Evolutionary conservation across 2,888 invertebrate genomes (phyloP).

Genomic region (Aleiodes leptofemur): DNA sequence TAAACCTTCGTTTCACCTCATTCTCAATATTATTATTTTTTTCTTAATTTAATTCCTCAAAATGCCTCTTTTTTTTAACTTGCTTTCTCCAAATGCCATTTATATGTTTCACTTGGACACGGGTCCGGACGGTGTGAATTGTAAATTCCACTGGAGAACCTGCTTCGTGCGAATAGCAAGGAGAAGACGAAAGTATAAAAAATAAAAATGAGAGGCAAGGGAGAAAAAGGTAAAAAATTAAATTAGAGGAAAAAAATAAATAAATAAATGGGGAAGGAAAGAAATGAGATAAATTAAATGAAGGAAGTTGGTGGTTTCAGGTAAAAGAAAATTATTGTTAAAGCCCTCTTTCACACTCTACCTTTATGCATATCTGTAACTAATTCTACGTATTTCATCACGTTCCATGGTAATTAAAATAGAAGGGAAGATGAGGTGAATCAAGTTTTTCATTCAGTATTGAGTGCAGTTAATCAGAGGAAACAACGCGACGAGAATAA

Average conservation of each 20-base stretch:
- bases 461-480: slow-evolving; percentile 17
- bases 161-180: slow-evolving; percentile 57
- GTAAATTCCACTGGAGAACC: slow-evolving; percentile 70
- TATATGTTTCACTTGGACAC: slow-evolving; percentile 71
- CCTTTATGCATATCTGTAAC: slow-evolving; percentile 25
- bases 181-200: slow-evolving; percentile 40
- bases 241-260: slow-evolving; percentile 39
- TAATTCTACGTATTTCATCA: slow-evolving; percentile 35
- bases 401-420: background rate
- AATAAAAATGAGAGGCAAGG: slow-evolving; percentile 38
- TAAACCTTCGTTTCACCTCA: slow-evolving; percentile 25
- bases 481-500: slow-evolving; percentile 34
- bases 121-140: slow-evolving; percentile 66
- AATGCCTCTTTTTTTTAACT: slow-evolving; percentile 15
- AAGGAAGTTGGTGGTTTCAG: slow-evolving; percentile 36
- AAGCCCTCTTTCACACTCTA: background rate
- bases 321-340: slow-evolving; percentile 17
- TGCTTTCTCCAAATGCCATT: slow-evolving; percentile 70
- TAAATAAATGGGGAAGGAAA: slow-evolving; percentile 40
- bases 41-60: slow-evolving; percentile 3
- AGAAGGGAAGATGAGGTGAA: slow-evolving; percentile 9
- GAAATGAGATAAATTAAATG: slow-evolving; percentile 54
- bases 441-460: slow-evolving; percentile 29
- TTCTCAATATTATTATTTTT: slow-evolving; percentile 34
- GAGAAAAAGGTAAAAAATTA: slow-evolving; percentile 32